Base-by-base conservation (phyloP, 2,888 invertebrate species). In the Alloscopus bannaensis region DNA sequence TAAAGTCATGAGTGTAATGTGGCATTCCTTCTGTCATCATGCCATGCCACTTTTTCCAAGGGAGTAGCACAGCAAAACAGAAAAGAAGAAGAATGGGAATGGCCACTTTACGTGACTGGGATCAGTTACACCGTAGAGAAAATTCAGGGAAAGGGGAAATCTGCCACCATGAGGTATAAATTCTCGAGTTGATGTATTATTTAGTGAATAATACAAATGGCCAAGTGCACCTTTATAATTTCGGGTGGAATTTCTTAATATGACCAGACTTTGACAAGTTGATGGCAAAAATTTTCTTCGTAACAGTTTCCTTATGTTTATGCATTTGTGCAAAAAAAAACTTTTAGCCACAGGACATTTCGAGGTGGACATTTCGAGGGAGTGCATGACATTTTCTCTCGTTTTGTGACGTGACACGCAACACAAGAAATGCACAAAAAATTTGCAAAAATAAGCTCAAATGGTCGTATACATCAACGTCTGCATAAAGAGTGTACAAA, bases 21-120 rank as follows among this genome's bases (percentile, higher is more conserved):
- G 73, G 65, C 76, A 76, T 76, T 76, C 76, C 76, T 76, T 62
- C 69, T 76, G 76, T 76, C 76, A 76, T 75, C 75, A 62, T 73
- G 64, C 66, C 68, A 65, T n/a, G 31, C 29, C 8, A 55, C 8
- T 59, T 4, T 31, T 13, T 59, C 4, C 55, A 40, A 8, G 24
- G 36, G 36, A 1, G 31, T n/a, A 59, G 28, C 47, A n/a, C n/a
- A n/a, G n/a, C 52, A 52, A 52, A 52, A 24, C 29, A 24, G 36
- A 20, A 8, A 18, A 57, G 59, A 65, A 66, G 69, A 69, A 57
- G 40, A 52, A 77, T 77, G 77, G 64, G 70, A 77, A 77, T 77
- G 77, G 52, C 70, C 70, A 77, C 47, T 62, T 77, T 70, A 64
- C 77, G 77, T 77, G 77, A 77, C 77, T 77, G 59, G 65, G 64